These are phyloP conservation scores for Glyphotaelius pellucidus DNA, from an alignment of 2,888 invertebrate genomes.

Conservation along the genomic window DNA sequence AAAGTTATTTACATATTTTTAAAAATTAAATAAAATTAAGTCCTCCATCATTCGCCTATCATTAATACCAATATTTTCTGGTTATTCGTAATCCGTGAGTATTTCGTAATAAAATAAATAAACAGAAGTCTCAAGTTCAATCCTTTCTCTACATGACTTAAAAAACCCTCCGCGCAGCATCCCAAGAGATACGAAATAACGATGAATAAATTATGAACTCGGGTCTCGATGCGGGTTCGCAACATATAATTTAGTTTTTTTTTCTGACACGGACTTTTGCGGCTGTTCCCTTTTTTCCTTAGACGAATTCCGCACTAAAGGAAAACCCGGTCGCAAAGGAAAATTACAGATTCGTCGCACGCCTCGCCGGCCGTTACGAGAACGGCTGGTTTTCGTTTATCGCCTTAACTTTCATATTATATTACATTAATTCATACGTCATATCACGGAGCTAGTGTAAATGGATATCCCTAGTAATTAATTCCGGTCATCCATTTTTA, in stretches of 20 bases:
- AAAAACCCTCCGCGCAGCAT: background rate
- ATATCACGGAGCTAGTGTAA: background rate
- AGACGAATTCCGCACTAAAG: background rate
- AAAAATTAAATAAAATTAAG: no score
- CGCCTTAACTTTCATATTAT: background rate
- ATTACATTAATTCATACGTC: background rate
- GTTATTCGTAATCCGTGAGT: no score
- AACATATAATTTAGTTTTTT: background rate
- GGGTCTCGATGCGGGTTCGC: background rate
- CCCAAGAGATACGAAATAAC: background rate
- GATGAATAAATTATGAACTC: background rate
- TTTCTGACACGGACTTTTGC: background rate
- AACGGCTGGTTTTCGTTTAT: conserved; percentile 2
- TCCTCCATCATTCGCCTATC: no score
- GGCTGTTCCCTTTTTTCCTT: background rate
- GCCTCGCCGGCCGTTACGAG: background rate
- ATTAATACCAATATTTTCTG: no score
- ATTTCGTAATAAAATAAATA: background rate
- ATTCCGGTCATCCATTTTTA: background rate
- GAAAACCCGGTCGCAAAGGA: background rate
- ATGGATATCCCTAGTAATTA: background rate
- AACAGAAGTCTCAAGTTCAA: background rate
- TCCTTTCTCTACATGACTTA: background rate
- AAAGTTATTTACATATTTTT: no score
- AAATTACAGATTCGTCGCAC: background rate